Evolutionary conservation across 37 sponge, comb jelly and placozoan genomes (phyloP), one percentile per base, ranked within the genome.

Genomic region (Beroe ovata): DNA sequence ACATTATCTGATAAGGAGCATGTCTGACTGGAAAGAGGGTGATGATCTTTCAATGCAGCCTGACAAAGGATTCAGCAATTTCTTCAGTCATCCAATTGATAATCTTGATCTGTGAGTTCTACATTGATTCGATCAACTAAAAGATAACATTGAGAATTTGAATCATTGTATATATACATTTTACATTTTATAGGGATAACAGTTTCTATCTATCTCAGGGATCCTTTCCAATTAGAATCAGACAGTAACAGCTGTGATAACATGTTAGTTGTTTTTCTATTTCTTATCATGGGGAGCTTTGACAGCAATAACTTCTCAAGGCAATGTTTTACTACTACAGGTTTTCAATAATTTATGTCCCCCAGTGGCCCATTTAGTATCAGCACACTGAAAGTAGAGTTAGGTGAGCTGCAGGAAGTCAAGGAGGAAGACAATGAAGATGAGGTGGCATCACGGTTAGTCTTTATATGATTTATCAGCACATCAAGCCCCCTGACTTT

Each of bases 11-110:
- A n/a, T n/a, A n/a, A n/a, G n/a, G n/a, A n/a, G n/a, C n/a, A 71
- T 71, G 71, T 35, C 71, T 34, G 71, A 71, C 38, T 71, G 71
- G 71, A 71, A 34, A 20, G 71, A 71, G 8, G 29, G 34, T 71
- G 71, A 71, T 71, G 38, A 71, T 34, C 38, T 71, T 20, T 21
- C 71, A 18, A 36, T 34, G 71, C 35, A 29, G 34, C 21, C 71
- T 8, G 71, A 71, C 8, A 71, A 71, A 16, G n/a, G n/a, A n/a
- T n/a, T n/a, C n/a, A n/a, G n/a, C n/a, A 62, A 23, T 23, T 62
- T 62, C 26, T 62, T 62, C n/a, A 62, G 63, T 62, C 63, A 62
- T 16, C 63, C 63, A 62, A 62, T 62, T 62, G 63, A 62, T 18
- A 62, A 62, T 29, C n/a, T 62, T 6, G 63, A 62, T 18, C n/a